phyloP scores from a whole-genome alignment of 2,113 vertebrate species.

The Centropristis striata region DNA sequence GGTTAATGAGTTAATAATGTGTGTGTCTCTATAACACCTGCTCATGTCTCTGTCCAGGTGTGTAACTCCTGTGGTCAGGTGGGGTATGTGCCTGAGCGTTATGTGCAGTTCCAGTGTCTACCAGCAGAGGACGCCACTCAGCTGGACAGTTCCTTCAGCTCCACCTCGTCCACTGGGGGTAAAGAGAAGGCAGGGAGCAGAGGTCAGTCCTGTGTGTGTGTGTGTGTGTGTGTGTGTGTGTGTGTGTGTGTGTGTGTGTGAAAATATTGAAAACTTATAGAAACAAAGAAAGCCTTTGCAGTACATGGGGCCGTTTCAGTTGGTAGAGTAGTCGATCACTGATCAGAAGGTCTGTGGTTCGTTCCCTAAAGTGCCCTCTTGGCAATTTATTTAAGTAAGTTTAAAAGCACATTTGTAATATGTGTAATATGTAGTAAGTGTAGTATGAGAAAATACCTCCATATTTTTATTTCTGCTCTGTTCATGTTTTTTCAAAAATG shows the following conservation, averaged over 20 bases:
- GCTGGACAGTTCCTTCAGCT: conserved; percentile 57
- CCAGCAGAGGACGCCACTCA: conserved; percentile 48
- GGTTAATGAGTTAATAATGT: too few relatives aligned
- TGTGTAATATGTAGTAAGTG: too few relatives aligned
- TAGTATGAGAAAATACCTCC: too few relatives aligned
- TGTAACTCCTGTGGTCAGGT: conserved; percentile 73
- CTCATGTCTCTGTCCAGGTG: conserved; percentile 47
- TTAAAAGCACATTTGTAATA: too few relatives aligned
- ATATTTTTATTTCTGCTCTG: too few relatives aligned
- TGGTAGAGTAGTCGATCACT: too few relatives aligned
- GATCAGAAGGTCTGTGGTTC: too few relatives aligned
- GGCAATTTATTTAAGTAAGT: too few relatives aligned
- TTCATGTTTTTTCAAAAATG: not conserved
- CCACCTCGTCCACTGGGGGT: conserved; percentile 36
- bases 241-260: not conserved
- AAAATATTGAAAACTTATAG: too few relatives aligned
- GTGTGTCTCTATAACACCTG: not conserved
- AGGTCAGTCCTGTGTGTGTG: conserved; percentile 48
- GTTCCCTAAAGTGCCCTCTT: too few relatives aligned
- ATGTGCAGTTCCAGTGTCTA: conserved; percentile 66
- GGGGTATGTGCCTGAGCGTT: conserved; percentile 70
- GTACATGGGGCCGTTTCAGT: too few relatives aligned
- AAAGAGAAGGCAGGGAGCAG: conserved; percentile 13
- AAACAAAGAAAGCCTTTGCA: too few relatives aligned
- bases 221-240: not conserved